Base-by-base conservation (phyloP, 1,140 invertebrate species). In the Solenopsis invicta region DNA sequence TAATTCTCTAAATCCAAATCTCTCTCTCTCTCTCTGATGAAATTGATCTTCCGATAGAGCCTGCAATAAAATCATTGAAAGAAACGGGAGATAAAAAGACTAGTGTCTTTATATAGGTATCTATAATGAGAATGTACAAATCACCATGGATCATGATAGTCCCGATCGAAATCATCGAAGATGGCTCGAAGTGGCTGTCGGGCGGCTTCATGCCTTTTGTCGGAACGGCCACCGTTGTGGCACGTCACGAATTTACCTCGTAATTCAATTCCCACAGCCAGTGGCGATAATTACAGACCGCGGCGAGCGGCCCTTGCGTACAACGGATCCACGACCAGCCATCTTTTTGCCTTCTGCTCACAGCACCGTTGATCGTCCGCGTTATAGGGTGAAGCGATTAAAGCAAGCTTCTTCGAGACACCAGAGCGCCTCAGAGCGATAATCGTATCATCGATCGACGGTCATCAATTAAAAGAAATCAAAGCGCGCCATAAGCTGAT, bases 261-360 rank as follows among this genome's bases (percentile, higher is more conserved):
- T 94, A 94, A 94, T 94, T 94, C 92, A 94, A 94, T 94, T 94
- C 94, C 94, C 94, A 94, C 94, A 94, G 91, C 91, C 92, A 91
- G 88, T 89, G 89, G 90, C 92, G 92, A 94, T 94, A 94, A 94
- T 94, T 94, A 93, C 92, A 92, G 90, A 50, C 85, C 90, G 64
- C 82, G 56, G 78, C 50, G 67, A 76, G 85, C 76, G 77, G 80
- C 61, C 72, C 45, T 88, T 59, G 61, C 54, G 41, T 62, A 87
- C 62, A 82, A 34, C 75, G 48, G 72, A 67, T 80, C 12, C 52
- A 80, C 80, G 66, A 71, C 59, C 89, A 50, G 71, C 69, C 89
- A 89, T 91, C 89, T 89, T 87, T 85, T 90, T 90, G 74, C 69
- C 81, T 81, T 91, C 81, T 88, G 84, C 74, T 71, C 37, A 12